These are phyloP conservation scores for Ditylenchus dipsaci DNA, from an alignment of 1,140 invertebrate genomes.

Conservation along the genomic window DNA sequence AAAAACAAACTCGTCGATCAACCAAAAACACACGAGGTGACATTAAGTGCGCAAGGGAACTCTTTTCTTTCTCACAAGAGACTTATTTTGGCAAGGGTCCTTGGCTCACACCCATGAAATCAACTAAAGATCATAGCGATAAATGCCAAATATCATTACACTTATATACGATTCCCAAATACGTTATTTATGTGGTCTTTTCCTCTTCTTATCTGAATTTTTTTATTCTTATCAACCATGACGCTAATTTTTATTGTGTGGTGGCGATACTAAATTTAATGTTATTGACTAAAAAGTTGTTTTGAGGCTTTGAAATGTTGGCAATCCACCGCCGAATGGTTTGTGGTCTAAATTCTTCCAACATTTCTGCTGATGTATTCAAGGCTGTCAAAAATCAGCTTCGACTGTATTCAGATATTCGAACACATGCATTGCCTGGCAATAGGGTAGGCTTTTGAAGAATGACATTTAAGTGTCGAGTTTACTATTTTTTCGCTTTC, in stretches of 20 bases:
- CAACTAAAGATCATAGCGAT: not conserved
- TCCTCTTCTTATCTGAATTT: too few species aligned
- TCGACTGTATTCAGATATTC: constrained; percentile 23
- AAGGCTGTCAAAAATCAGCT: too few species aligned
- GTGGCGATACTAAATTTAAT: too few species aligned
- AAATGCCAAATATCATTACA: not conserved
- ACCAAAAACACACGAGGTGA: too few species aligned
- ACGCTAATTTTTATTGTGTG: too few species aligned
- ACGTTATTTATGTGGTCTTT: too few species aligned
- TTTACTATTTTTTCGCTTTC: too few species aligned
- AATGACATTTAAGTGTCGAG: not conserved
- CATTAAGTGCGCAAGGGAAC: not conserved
- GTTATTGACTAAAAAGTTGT: too few species aligned
- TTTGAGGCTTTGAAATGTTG: too few species aligned
- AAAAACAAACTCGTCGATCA: too few species aligned
- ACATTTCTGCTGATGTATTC: not conserved
- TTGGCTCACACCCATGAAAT: not conserved
- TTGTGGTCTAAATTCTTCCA: not conserved
- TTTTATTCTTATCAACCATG: too few species aligned
- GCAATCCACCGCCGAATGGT: not conserved
- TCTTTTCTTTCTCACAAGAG: not conserved
- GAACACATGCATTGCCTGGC: constrained; percentile 35
- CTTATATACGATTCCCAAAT: too few species aligned
- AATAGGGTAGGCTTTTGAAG: constrained; percentile 17
- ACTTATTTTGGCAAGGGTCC: not conserved